Evolutionary conservation across 2,113 vertebrate genomes (phyloP).

Genomic region (Plectropomus leopardus): DNA sequence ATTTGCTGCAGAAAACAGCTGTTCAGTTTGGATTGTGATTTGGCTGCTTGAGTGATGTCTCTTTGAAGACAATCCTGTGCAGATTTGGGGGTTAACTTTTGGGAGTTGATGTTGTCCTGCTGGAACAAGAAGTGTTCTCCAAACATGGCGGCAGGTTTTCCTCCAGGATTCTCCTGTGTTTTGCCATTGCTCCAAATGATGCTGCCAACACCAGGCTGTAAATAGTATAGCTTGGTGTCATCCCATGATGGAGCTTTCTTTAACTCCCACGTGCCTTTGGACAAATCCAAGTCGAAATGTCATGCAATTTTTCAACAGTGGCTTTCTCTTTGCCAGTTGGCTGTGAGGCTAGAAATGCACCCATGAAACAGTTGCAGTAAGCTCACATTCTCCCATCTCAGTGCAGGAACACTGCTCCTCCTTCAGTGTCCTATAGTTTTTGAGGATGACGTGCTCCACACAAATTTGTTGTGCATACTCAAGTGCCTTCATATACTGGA

Average conservation of each 20-base stretch:
- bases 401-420: not conserved
- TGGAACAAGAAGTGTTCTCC: not conserved
- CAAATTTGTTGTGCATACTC: no score
- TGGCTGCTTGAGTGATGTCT: not conserved
- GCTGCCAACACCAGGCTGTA: not conserved
- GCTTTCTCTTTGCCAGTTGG: slow-evolving; percentile 15
- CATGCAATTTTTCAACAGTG: slow-evolving; percentile 6
- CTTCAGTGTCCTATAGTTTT: not conserved
- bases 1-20: not conserved
- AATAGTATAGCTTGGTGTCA: not conserved
- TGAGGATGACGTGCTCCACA: no score
- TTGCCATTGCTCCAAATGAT: not conserved
- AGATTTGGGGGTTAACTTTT: not conserved
- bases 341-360: not conserved
- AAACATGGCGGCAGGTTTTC: not conserved
- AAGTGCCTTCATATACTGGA: not conserved
- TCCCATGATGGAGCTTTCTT: not conserved
- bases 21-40: not conserved
- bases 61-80: no score
- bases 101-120: not conserved
- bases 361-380: not conserved
- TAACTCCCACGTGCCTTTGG: not conserved
- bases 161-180: not conserved
- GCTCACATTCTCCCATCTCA: not conserved
- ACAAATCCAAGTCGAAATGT: slow-evolving; percentile 24